Evolutionary conservation across 2,888 invertebrate species (phyloP).

Genomic region (Parnassius orleans): DNA sequence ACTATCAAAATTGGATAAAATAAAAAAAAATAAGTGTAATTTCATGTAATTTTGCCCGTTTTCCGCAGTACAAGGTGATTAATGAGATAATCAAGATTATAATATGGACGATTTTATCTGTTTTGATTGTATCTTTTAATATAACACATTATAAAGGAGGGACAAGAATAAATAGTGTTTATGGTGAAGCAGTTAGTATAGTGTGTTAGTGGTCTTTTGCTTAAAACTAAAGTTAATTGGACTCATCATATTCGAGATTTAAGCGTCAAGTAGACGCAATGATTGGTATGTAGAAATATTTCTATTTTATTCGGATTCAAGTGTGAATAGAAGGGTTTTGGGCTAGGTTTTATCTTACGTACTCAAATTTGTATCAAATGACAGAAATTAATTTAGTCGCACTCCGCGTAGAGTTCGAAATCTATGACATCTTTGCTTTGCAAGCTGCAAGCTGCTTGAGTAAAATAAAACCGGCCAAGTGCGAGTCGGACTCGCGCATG

Average conservation of each 20-base stretch:
- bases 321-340: too few relatives aligned
- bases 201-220: background rate
- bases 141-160: background rate
- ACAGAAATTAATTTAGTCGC: too few relatives aligned
- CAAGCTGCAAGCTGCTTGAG: too few relatives aligned
- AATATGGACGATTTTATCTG: constrained; percentile 2
- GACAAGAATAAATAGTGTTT: constrained; percentile 2
- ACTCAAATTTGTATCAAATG: too few relatives aligned
- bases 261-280: constrained; percentile 10
- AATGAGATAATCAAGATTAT: constrained; percentile 9
- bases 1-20: too few relatives aligned
- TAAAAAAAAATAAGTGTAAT: background rate
- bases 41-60: background rate
- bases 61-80: constrained; percentile 4
- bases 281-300: constrained; percentile 9
- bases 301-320: background rate
- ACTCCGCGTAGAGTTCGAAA: too few relatives aligned
- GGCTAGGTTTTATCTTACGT: too few relatives aligned
- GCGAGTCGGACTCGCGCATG: too few relatives aligned
- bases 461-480: too few relatives aligned
- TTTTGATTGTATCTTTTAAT: constrained; percentile 6
- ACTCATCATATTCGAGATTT: background rate
- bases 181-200: background rate
- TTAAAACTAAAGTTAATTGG: background rate
- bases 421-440: too few relatives aligned